phyloP scores from a whole-genome alignment of 2,113 vertebrate genomes.

The Malurus cyaneus region DNA sequence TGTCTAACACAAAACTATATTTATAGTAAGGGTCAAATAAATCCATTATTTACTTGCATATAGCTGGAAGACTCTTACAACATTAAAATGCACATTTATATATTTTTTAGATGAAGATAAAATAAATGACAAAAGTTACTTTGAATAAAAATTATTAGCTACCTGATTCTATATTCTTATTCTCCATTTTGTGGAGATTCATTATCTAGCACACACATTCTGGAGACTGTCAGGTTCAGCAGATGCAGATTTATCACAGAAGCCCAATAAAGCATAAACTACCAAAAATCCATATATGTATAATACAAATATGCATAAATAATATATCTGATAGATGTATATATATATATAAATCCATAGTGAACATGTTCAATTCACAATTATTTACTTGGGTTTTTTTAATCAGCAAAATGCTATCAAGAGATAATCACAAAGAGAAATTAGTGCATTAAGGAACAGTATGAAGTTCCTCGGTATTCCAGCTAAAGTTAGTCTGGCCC shows the following conservation, averaged over 20 bases:
- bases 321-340: too few relatives aligned
- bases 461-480: background rate
- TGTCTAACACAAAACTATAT: background rate
- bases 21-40: background rate
- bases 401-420: background rate
- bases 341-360: background rate
- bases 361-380: background rate
- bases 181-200: background rate
- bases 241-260: background rate
- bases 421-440: background rate
- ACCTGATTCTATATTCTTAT: background rate
- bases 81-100: background rate
- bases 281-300: accelerated
- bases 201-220: background rate
- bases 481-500: background rate
- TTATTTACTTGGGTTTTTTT: background rate
- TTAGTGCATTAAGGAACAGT: background rate
- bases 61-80: background rate
- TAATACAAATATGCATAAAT: too few relatives aligned
- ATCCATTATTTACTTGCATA: background rate
- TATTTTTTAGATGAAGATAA: background rate
- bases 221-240: background rate
- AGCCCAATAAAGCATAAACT: background rate
- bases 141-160: background rate
- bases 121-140: background rate